These are phyloP conservation scores for Oreamnos americanus DNA, from an alignment of 2,113 vertebrate species.

Conservation along the genomic window DNA sequence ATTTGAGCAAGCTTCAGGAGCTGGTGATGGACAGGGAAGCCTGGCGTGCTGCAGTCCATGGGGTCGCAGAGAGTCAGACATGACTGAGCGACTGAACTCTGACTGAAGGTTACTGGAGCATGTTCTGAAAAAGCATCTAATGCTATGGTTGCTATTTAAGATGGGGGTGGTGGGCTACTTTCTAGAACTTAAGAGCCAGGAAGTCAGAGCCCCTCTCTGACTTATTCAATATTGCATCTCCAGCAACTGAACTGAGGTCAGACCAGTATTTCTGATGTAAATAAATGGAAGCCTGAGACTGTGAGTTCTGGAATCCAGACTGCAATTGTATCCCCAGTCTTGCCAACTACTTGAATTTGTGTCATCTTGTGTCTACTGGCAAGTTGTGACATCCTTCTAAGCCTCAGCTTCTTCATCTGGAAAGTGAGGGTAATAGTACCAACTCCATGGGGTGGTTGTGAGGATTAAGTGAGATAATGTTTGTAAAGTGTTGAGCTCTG, in stretches of 20 bases:
- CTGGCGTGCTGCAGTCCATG: background rate
- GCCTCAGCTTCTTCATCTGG: background rate
- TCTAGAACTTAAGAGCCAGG: background rate
- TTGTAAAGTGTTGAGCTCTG: background rate
- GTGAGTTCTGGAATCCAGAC: background rate
- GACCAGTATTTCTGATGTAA: background rate
- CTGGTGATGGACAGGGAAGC: background rate
- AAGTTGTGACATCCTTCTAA: background rate
- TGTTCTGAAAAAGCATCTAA: background rate
- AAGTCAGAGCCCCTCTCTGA: background rate
- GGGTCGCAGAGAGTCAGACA: background rate
- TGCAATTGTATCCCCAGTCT: background rate
- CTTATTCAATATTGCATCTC: background rate
- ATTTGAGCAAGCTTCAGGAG: background rate
- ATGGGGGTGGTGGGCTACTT: background rate
- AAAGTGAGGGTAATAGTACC: background rate
- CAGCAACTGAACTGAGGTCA: background rate
- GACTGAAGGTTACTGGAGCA: background rate
- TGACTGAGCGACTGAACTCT: background rate
- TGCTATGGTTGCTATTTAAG: background rate
- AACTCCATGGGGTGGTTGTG: too few species aligned
- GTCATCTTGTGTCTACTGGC: background rate
- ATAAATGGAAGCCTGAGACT: background rate
- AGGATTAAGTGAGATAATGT: background rate
- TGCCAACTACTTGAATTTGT: background rate